Base-by-base conservation (phyloP, 2,113 vertebrate species). In the Acrocephalus arundinaceus region DNA sequence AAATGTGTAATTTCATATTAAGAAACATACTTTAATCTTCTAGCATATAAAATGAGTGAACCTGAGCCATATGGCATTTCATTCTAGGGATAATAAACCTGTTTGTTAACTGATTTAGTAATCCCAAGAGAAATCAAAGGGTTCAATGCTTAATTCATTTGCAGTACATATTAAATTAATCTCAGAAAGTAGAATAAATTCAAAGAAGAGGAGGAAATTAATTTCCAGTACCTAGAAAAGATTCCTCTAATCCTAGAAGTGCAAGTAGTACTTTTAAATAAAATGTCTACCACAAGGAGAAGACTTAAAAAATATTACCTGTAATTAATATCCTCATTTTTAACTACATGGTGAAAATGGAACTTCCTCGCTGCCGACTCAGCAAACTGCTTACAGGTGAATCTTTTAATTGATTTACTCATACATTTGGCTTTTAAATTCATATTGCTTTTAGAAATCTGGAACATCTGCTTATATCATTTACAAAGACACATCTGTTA, bases 261-360 rank as follows among this genome's bases (percentile, higher is more conserved):
- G 43, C 59, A 82, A 89, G 67, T 20, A 71, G 33, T 84, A 96
- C 65, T 87, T 90, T 91, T 72, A 91, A 94, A 74, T 70, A 85
- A 94, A 87, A 93, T 33, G 59, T 45, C 85, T 84, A 51, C 79
- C 51, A 41, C 55, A 67, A 43, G 61, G 51, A 74, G 37, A 89
- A 86, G 76, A 81, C 65, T 90, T 28, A 63, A 52, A 90, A 92
- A 94, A 90, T 90, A 95, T 86, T 93, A 81, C 68, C 49, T 46
- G 30, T 78, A 86, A 96, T 95, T 90, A 94, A 92, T 81, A 90
- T n/a, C 59, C 43, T 87, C 67, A 92, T 78, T 96, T 93, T 81
- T 92, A 87, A 20, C 73, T 58, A 72, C 45, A 65, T 6, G 7
- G 31, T 57, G 28, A 90, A 94, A 93, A 95, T 78, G 2, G 48